phyloP scores from a whole-genome alignment of 2,888 invertebrate genomes.

The Diarsia brunnea region DNA sequence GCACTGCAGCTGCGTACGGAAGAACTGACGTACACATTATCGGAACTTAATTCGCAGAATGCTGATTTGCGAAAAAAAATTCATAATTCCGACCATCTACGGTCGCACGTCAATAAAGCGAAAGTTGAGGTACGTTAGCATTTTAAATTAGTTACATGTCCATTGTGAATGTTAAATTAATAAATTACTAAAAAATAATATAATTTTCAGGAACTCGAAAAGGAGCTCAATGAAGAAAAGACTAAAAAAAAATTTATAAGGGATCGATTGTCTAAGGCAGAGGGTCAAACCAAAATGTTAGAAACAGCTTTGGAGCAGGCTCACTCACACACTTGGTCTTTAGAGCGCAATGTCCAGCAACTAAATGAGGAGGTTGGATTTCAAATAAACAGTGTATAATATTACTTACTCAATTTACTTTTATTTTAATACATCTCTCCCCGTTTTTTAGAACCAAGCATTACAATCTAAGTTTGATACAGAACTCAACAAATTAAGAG shows the following conservation, averaged over 20 bases:
- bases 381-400: neutral
- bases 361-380: conserved; percentile 79
- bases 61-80: conserved; percentile 81
- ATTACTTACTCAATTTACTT: neutral
- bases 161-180: neutral
- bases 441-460: conserved; percentile 76
- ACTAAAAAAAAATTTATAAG: conserved; percentile 73
- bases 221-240: conserved; percentile 82
- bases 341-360: conserved; percentile 80
- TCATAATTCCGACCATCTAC: conserved; percentile 74
- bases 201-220: conserved; percentile 80
- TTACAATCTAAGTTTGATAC: conserved; percentile 80
- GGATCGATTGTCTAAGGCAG: conserved; percentile 77
- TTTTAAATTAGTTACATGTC: neutral
- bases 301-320: conserved; percentile 80
- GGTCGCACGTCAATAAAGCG: conserved; percentile 71
- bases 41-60: conserved; percentile 80
- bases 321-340: conserved; percentile 70
- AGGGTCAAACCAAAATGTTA: conserved; percentile 80
- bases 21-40: conserved; percentile 77
- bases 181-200: neutral
- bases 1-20: conserved; percentile 79
- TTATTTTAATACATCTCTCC: conserved; percentile 2
- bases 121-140: conserved; percentile 76
- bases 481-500: conserved; percentile 80